Conservation (phyloP, 2,113 vertebrate species). For the Sceloporus tristichus region DNA sequence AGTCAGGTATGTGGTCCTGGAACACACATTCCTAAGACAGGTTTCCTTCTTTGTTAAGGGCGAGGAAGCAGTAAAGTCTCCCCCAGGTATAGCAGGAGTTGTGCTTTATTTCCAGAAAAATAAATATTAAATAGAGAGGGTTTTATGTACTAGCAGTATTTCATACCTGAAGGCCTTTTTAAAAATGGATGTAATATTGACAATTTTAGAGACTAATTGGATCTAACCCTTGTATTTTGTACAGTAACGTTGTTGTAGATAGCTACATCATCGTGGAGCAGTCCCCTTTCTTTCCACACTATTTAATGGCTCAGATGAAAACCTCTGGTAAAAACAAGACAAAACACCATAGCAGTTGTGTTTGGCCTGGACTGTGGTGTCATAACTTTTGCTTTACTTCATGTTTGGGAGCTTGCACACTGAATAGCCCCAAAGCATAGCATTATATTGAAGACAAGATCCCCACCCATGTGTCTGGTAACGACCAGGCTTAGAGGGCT, state of each 20-base stretch:
- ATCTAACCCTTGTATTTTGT: neutral
- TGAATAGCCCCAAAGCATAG: neutral
- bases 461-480: too few species aligned
- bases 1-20: too few species aligned
- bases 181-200: too few species aligned
- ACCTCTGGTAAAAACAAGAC: too few species aligned
- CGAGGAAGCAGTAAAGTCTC: neutral
- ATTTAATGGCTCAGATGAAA: too few species aligned
- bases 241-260: neutral
- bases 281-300: too few species aligned
- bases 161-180: too few species aligned
- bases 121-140: neutral
- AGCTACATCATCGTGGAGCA: neutral
- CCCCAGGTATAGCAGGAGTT: neutral
- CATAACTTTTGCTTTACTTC: neutral
- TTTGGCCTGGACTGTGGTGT: too few species aligned
- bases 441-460: neutral
- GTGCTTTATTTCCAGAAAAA: neutral
- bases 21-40: neutral
- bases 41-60: neutral
- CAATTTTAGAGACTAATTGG: too few species aligned
- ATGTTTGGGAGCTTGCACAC: neutral
- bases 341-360: too few species aligned
- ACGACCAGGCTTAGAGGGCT: too few species aligned
- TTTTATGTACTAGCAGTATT: too few species aligned